Evolutionary conservation across 1,140 invertebrate genomes (phyloP).

Genomic region (Bombus breviceps): DNA sequence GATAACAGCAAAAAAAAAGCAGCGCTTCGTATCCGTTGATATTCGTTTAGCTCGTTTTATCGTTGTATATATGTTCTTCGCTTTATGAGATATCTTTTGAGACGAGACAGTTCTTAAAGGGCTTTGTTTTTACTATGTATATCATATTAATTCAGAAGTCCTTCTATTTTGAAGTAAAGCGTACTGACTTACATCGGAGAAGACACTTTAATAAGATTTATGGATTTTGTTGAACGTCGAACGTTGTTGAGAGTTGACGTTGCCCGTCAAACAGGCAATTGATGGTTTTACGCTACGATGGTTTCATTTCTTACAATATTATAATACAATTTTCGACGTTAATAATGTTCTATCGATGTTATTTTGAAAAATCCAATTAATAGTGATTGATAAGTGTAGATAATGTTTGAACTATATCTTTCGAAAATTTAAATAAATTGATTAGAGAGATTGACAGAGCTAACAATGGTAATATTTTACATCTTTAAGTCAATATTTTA

Average conservation of each 20-base stretch:
- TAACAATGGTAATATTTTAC: no score
- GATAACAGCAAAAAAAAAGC: background rate
- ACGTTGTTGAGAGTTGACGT: background rate
- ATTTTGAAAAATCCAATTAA: background rate
- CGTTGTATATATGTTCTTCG: background rate
- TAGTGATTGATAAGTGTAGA: background rate
- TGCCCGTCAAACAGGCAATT: background rate
- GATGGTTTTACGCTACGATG: background rate
- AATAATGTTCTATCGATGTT: background rate
- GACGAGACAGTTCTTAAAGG: background rate
- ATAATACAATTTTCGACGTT: background rate
- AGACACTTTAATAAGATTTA: background rate
- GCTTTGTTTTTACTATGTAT: conserved; percentile 8
- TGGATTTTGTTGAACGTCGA: background rate
- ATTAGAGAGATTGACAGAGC: no score
- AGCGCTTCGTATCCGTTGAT: background rate
- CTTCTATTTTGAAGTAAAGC: background rate
- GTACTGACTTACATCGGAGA: background rate
- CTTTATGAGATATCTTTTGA: background rate
- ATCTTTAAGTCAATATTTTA: no score
- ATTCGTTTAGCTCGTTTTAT: background rate
- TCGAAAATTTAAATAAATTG: no score
- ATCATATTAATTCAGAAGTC: background rate
- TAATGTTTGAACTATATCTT: background rate
- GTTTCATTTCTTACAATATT: background rate